Percentiles rank a stretch among this genome's conserved stretches.
phyloP scores from a whole-genome alignment of 2,113 vertebrate genomes.

The Strigops habroptila region DNA sequence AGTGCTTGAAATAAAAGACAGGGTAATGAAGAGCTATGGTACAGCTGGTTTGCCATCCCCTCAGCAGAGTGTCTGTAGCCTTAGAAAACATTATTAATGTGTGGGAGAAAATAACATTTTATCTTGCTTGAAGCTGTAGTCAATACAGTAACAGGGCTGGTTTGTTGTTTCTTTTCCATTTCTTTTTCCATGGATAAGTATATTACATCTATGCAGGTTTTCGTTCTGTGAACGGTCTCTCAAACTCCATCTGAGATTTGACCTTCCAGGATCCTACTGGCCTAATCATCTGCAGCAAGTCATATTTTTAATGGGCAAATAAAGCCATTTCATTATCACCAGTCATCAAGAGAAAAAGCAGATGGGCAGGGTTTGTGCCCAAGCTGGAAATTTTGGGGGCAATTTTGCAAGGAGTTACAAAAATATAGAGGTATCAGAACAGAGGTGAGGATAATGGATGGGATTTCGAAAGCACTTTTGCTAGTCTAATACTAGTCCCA shows the following conservation, averaged over 20 bases:
- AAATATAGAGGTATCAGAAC: not conserved
- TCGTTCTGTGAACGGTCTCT: not conserved
- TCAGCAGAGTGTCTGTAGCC: not conserved
- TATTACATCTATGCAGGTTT: not conserved
- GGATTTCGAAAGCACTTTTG: not conserved
- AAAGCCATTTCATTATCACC: not conserved
- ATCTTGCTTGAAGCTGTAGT: constrained; percentile 21
- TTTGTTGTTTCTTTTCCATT: not conserved
- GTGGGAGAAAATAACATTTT: not conserved
- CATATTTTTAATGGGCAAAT: not conserved
- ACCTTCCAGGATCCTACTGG: not conserved
- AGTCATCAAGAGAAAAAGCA: constrained; percentile 5
- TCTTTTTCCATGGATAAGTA: not conserved
- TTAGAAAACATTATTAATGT: constrained; percentile 4
- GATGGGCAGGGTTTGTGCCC: not conserved
- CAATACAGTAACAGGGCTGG: not conserved
- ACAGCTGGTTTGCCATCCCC: not conserved
- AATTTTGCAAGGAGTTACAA: not conserved
- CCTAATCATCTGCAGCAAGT: not conserved
- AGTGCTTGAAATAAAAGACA: not conserved
- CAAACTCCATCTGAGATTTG: not conserved
- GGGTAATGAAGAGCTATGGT: not conserved
- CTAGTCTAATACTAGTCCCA: not conserved
- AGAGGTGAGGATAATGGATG: not conserved
- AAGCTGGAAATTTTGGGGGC: not conserved